phyloP scores from a whole-genome alignment of 1,140 invertebrate genomes.

The Scylla paramamosain region DNA sequence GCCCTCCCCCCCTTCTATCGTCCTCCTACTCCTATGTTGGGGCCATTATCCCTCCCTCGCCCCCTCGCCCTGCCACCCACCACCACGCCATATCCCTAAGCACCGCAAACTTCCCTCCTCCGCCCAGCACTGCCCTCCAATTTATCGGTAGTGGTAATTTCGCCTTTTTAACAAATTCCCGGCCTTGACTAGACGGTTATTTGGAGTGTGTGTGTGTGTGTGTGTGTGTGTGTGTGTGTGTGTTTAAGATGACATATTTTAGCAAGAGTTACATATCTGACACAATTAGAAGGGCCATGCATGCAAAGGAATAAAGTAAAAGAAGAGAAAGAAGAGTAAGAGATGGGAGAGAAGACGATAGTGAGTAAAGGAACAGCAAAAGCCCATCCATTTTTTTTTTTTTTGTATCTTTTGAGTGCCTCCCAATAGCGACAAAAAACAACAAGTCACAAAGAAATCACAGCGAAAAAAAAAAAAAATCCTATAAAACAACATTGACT shows the following conservation, averaged over 20 bases:
- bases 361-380: too few species aligned
- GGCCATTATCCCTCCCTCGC: not conserved
- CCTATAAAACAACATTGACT: too few species aligned
- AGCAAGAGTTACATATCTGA: too few species aligned
- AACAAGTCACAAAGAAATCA: too few species aligned
- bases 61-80: not conserved
- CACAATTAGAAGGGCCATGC: too few species aligned
- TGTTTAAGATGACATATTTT: not conserved
- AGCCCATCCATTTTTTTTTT: too few species aligned
- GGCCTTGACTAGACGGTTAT: not conserved
- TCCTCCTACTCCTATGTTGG: not conserved
- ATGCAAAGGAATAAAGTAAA: too few species aligned
- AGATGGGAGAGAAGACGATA: too few species aligned
- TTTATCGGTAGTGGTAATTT: not conserved
- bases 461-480: too few species aligned
- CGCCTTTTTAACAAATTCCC: not conserved
- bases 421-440: too few species aligned
- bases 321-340: too few species aligned
- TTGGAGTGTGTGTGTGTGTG: not conserved
- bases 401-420: too few species aligned
- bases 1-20: not conserved
- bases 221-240: conserved; percentile 41
- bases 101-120: not conserved
- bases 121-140: not conserved
- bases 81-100: not conserved